A percentile compares a stretch with the other conserved stretches of the same genome.
phyloP scores from a whole-genome alignment of 1,140 invertebrate species.

The Anoplolepis gracilipes region DNA sequence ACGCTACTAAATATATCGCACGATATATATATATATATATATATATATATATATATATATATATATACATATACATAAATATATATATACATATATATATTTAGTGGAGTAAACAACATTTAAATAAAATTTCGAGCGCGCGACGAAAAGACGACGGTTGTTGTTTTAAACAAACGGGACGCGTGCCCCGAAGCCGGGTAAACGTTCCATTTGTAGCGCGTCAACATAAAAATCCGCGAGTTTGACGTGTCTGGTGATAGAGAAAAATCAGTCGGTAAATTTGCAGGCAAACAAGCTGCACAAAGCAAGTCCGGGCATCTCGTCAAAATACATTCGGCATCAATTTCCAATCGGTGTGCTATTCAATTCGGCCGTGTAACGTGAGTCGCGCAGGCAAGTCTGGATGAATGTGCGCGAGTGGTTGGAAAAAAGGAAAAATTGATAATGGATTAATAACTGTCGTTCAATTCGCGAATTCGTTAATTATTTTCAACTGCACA shows the following conservation, averaged over 20 bases:
- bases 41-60: no score
- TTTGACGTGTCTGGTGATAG: conserved; percentile 50
- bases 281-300: conserved; percentile 57
- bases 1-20: not conserved
- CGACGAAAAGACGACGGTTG: conserved; percentile 31
- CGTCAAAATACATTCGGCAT: conserved; percentile 62
- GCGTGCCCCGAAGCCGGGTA: conserved; percentile 9
- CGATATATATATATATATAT: no score
- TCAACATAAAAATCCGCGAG: conserved; percentile 67
- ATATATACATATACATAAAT: no score
- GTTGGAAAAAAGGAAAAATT: conserved; percentile 39
- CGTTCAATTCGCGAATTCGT: conserved; percentile 34
- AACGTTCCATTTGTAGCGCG: conserved; percentile 37
- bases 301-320: conserved; percentile 47
- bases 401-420: not conserved
- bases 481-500: conserved; percentile 64
- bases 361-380: conserved; percentile 38
- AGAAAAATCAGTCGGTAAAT: conserved; percentile 68
- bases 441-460: conserved; percentile 69
- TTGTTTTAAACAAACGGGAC: conserved; percentile 23
- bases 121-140: conserved; percentile 15
- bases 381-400: not conserved
- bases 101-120: conserved; percentile 50
- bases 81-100: no score
- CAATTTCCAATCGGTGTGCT: conserved; percentile 56